Evolutionary conservation across 2,113 vertebrate species (phyloP).

Genomic region (Ochotona princeps): DNA sequence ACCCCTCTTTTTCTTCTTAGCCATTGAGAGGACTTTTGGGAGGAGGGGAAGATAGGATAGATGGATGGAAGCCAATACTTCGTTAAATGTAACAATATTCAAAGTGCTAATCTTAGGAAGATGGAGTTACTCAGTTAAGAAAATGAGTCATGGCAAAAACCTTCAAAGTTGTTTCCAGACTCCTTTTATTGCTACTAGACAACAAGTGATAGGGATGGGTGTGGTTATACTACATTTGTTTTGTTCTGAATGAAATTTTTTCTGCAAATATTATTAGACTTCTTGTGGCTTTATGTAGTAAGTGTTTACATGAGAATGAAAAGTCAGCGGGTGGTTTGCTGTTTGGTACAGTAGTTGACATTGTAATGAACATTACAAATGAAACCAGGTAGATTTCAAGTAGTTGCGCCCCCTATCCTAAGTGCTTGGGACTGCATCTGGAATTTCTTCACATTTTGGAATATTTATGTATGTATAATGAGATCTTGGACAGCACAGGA

Average conservation of each 20-base stretch:
- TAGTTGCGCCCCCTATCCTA: not conserved
- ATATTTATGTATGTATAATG: not conserved
- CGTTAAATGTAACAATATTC: slow-evolving; percentile 44
- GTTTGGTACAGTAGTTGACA: not conserved
- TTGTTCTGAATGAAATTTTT: slow-evolving; percentile 52
- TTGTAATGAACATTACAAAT: not conserved
- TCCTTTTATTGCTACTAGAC: not conserved
- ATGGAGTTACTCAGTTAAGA: not conserved
- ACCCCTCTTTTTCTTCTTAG: not conserved
- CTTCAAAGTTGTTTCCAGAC: not conserved
- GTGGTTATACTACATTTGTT: slow-evolving; percentile 8
- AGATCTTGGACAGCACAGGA: not conserved
- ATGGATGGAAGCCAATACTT: not conserved
- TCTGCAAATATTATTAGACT: not conserved
- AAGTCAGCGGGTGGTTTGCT: not conserved
- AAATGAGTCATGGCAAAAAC: slow-evolving; percentile 20
- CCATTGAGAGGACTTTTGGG: not conserved
- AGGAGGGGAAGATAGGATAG: not conserved
- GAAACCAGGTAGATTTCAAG: not conserved
- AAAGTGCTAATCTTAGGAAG: slow-evolving; percentile 38
- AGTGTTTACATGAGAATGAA: not conserved
- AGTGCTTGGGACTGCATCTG: not conserved
- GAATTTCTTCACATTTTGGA: slow-evolving; percentile 1
- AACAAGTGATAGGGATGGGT: not conserved
- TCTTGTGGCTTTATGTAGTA: not conserved